Evolutionary conservation across 1,140 invertebrate genomes (phyloP).

Genomic region (Leptinotarsa undecemlineata): DNA sequence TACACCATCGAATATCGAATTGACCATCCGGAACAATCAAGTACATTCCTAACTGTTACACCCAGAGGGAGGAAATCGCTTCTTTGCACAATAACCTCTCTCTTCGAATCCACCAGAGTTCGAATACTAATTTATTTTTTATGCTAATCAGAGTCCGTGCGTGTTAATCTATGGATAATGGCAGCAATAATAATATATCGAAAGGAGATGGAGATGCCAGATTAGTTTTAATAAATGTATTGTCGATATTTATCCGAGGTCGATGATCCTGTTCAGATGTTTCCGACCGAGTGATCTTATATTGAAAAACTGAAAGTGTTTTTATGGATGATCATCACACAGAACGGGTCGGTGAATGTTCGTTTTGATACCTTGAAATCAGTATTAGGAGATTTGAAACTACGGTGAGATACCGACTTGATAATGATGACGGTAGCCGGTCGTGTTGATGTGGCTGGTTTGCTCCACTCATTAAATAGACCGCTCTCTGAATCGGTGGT

Average conservation of each 20-base stretch:
- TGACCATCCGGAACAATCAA: constrained; percentile 40
- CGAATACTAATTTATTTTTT: neutral
- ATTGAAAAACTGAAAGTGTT: neutral
- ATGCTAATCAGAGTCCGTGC: neutral
- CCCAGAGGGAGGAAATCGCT: neutral
- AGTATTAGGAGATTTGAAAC: too few relatives aligned
- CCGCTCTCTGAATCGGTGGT: too few relatives aligned
- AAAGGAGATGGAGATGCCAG: neutral
- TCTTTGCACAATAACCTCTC: constrained; percentile 11
- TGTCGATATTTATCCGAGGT: neutral
- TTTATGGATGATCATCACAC: neutral
- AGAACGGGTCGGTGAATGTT: too few relatives aligned
- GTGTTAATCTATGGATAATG: neutral
- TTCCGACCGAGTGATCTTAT: neutral
- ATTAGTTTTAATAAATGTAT: neutral
- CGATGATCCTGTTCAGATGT: neutral
- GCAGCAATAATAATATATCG: neutral
- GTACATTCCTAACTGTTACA: constrained; percentile 30
- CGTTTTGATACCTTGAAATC: too few relatives aligned
- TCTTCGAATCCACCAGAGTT: constrained; percentile 1
- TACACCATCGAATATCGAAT: constrained; percentile 41
- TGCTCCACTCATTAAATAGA: too few relatives aligned
- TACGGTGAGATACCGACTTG: too few relatives aligned
- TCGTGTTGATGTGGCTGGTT: too few relatives aligned
- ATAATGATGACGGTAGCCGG: too few relatives aligned